Evolutionary conservation across 2,113 vertebrate species (phyloP).

Genomic region (Pelodiscus sinensis): DNA sequence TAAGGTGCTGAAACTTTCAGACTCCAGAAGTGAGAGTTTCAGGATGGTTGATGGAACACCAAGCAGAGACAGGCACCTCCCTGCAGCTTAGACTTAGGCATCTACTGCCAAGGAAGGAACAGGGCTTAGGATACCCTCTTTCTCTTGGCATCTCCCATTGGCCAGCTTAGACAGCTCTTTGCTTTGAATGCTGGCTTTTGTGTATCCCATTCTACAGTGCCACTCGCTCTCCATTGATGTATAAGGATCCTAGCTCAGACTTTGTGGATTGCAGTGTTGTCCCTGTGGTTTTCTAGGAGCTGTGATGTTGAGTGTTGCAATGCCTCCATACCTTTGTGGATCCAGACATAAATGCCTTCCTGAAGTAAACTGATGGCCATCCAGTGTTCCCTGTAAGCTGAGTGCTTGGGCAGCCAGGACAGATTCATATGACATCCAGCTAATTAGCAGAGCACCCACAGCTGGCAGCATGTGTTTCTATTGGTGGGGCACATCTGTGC

Average conservation of each 20-base stretch:
- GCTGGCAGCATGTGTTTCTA: too few species aligned
- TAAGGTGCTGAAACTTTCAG: too few species aligned
- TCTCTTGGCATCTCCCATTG: not conserved
- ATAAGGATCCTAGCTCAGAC: not conserved
- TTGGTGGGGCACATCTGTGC: too few species aligned
- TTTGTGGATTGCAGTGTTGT: not conserved
- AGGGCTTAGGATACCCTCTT: not conserved
- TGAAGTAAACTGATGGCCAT: not conserved
- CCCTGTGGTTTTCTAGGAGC: not conserved
- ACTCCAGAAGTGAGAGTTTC: not conserved
- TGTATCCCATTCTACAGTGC: not conserved
- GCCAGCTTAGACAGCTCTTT: not conserved
- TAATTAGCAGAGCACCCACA: too few species aligned
- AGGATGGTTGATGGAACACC: not conserved
- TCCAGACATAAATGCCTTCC: not conserved
- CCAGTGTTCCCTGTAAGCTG: too few species aligned
- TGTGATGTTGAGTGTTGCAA: not conserved
- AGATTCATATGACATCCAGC: too few species aligned
- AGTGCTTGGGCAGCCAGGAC: too few species aligned
- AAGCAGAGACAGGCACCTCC: not conserved
- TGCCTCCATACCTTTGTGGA: not conserved
- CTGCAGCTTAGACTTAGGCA: too few species aligned
- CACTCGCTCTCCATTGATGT: not conserved
- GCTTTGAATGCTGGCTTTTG: not conserved
- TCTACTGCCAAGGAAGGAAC: not conserved